phyloP scores from a whole-genome alignment of 2,797 vertebrate genomes.

The Pseudocheirus occidentalis region DNA sequence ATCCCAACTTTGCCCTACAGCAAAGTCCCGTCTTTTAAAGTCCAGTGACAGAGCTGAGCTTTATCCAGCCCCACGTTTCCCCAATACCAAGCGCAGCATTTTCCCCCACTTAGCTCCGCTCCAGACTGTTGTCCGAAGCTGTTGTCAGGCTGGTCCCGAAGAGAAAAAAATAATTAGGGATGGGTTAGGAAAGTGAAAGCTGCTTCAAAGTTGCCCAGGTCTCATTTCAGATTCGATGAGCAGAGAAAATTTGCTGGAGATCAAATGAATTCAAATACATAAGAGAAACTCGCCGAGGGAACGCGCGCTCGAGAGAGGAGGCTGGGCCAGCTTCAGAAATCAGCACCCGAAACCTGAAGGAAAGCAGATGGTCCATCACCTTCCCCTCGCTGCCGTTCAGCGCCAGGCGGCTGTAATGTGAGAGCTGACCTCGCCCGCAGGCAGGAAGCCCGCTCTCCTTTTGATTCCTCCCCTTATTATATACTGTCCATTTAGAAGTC shows the following conservation, averaged over 20 bases:
- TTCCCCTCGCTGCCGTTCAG: slow-evolving; percentile 52
- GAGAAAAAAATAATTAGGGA: not conserved
- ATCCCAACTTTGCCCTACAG: not conserved
- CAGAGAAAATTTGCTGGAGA: slow-evolving; percentile 54
- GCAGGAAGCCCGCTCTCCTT: slow-evolving; percentile 53
- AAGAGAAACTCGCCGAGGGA: slow-evolving; percentile 40
- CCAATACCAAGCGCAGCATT: not conserved
- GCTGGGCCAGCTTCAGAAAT: slow-evolving; percentile 53
- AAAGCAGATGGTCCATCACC: slow-evolving; percentile 59
- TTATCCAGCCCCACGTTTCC: not conserved
- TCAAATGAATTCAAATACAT: slow-evolving; percentile 60
- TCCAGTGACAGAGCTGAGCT: not conserved
- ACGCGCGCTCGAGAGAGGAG: slow-evolving; percentile 24
- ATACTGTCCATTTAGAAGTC: slow-evolving; percentile 46
- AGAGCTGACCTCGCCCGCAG: slow-evolving; percentile 41
- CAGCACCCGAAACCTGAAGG: slow-evolving; percentile 22
- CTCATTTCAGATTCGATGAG: slow-evolving; percentile 63
- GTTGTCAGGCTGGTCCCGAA: not conserved
- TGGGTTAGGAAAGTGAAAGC: not conserved
- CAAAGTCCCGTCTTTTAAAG: not conserved
- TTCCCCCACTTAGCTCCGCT: no score
- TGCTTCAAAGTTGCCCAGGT: slow-evolving; percentile 37
- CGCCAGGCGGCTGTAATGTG: slow-evolving; percentile 64
- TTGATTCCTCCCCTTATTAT: slow-evolving; percentile 71
- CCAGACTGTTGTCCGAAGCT: not conserved